Conservation (phyloP, 1,140 invertebrate species). For the Drosophila melanica region DNA sequence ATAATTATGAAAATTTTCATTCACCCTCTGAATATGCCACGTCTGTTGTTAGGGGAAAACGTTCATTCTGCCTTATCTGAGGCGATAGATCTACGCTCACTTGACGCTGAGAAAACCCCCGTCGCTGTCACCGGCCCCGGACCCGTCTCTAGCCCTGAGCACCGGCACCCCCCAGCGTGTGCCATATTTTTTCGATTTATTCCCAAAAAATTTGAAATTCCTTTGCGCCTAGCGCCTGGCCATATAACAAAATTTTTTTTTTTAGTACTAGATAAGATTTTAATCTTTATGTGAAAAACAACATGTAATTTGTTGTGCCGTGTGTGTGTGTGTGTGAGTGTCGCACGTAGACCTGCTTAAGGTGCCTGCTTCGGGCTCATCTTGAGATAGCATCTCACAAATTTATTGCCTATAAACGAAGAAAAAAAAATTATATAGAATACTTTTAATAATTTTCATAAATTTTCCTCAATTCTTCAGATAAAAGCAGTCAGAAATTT, state of each 20-base stretch:
- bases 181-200: slow-evolving; percentile 60
- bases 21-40: slow-evolving; percentile 54
- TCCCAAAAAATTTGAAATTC: slow-evolving; percentile 48
- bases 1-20: slow-evolving; percentile 78
- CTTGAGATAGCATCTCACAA: slow-evolving; percentile 79
- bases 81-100: slow-evolving; percentile 52
- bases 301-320: slow-evolving; percentile 79
- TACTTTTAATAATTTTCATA: slow-evolving; percentile 83
- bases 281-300: slow-evolving; percentile 83
- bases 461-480: slow-evolving; percentile 60
- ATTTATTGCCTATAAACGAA: slow-evolving; percentile 77
- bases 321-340: slow-evolving; percentile 25
- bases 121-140: slow-evolving; percentile 50
- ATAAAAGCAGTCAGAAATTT: slow-evolving; percentile 19
- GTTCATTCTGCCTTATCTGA: slow-evolving; percentile 37
- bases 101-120: slow-evolving; percentile 29
- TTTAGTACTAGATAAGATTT: slow-evolving; percentile 79
- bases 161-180: slow-evolving; percentile 76
- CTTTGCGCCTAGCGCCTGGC: slow-evolving; percentile 73
- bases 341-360: slow-evolving; percentile 42
- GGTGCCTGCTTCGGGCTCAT: slow-evolving; percentile 64
- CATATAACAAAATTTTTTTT: slow-evolving; percentile 70
- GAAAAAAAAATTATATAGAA: slow-evolving; percentile 73
- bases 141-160: slow-evolving; percentile 43
- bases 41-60: not conserved